Conservation (phyloP, 2,797 vertebrate species). For the Gobionotothen gibberifrons region DNA sequence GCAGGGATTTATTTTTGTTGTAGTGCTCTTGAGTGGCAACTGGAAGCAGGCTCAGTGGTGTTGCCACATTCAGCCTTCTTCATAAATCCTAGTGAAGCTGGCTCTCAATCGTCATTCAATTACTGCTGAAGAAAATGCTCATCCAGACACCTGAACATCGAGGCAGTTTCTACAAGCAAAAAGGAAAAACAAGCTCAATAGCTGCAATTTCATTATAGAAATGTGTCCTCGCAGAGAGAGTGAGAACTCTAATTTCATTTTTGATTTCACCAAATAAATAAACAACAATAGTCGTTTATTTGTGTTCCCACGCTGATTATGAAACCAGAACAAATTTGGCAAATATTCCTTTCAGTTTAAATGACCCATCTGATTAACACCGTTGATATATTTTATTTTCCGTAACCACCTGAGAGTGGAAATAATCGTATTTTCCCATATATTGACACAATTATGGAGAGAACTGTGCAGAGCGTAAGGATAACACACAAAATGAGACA, state of each 20-base stretch:
- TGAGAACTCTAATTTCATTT: background rate
- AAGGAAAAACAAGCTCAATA: background rate
- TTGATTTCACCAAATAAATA: background rate
- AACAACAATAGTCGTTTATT: background rate
- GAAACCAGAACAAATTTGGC: background rate
- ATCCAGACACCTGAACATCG: background rate
- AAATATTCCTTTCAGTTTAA: conserved; percentile 4
- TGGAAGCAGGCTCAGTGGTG: background rate
- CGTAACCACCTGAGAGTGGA: background rate
- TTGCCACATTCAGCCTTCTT: background rate
- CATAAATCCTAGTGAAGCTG: background rate
- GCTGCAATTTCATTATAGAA: background rate
- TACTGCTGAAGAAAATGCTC: background rate
- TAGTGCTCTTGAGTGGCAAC: background rate
- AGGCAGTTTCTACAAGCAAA: conserved; percentile 7
- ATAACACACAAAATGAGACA: conserved; percentile 35
- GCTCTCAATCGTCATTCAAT: background rate
- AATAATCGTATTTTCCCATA: background rate
- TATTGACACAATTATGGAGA: background rate
- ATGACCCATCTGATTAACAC: background rate
- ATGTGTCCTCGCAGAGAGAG: background rate
- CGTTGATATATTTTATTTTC: background rate
- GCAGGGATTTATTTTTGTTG: background rate
- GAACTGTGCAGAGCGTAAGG: background rate
- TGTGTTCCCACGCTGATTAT: background rate